phyloP scores from a whole-genome alignment of 2,888 invertebrate species.

The Trichopria drosophilae region DNA sequence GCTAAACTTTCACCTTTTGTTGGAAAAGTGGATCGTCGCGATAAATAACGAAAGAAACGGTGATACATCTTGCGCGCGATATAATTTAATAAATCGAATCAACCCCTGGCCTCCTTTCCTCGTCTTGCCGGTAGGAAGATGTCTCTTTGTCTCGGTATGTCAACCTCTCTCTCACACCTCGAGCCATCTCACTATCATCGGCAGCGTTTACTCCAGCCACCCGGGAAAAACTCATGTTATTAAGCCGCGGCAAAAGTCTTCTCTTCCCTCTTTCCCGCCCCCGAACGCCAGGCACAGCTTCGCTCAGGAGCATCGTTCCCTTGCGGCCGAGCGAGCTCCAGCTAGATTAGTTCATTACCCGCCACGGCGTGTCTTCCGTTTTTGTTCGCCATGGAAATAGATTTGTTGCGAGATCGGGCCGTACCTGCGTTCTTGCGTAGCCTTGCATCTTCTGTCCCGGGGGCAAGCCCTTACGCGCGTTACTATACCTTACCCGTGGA shows the following conservation, averaged over 20 bases:
- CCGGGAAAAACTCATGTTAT: conserved; percentile 54
- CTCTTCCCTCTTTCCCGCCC: conserved; percentile 18
- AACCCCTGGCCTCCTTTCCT: no score
- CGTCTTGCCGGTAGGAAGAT: no score
- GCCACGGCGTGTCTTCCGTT: conserved; percentile 51
- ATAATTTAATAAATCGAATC: no score
- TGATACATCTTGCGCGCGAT: no score
- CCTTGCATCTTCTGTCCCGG: background rate
- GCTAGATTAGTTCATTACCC: conserved; percentile 57
- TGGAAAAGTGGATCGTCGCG: no score
- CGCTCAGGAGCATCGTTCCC: conserved; percentile 26
- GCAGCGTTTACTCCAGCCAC: conserved; percentile 40
- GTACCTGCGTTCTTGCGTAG: conserved; percentile 25
- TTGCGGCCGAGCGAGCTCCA: conserved; percentile 25
- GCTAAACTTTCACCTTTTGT: no score
- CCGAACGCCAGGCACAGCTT: conserved; percentile 7
- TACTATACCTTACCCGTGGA: background rate
- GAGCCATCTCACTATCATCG: no score
- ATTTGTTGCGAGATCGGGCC: conserved; percentile 51
- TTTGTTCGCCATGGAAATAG: conserved; percentile 53
- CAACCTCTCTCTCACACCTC: conserved; percentile 11
- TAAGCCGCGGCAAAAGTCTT: conserved; percentile 51
- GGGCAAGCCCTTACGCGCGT: background rate
- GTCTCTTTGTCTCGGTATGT: no score
- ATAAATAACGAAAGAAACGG: no score